Percentiles rank a stretch among this genome's conserved stretches.
phyloP scores from a whole-genome alignment of 2,888 invertebrate genomes.

The Thysanoteuthis rhombus region DNA sequence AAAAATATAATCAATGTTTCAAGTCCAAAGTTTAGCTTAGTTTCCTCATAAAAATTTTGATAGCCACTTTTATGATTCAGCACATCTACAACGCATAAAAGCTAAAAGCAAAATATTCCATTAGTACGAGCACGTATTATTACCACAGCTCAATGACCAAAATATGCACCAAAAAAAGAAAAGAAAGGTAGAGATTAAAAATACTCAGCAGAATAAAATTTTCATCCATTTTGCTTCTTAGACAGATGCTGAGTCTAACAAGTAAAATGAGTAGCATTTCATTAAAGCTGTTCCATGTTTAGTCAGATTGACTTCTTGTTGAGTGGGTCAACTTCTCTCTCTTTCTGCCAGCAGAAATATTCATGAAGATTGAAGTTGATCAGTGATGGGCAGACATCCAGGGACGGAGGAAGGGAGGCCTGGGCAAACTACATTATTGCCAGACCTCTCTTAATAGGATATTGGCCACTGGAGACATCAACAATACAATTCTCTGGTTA shows the following conservation, averaged over 20 bases:
- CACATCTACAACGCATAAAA: not conserved
- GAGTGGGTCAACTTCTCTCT: constrained; percentile 12
- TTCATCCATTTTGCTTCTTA: not conserved
- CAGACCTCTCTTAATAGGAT: not conserved
- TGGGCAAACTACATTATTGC: not conserved
- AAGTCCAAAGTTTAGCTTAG: not conserved
- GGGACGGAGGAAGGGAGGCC: not conserved
- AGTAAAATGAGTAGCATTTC: not conserved
- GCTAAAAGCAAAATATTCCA: not conserved
- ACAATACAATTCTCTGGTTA: constrained; percentile 12
- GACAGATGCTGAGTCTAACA: not conserved
- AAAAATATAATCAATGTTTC: no score
- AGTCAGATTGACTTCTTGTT: not conserved
- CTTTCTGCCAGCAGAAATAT: not conserved
- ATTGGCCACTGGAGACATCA: constrained; percentile 12
- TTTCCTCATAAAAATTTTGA: not conserved
- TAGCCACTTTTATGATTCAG: not conserved
- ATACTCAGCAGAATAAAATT: not conserved
- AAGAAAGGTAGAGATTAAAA: not conserved
- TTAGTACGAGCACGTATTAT: not conserved
- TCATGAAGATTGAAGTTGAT: constrained; percentile 12
- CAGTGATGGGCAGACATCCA: not conserved
- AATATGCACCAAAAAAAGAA: not conserved
- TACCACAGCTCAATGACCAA: not conserved
- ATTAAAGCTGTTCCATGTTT: not conserved